Evolutionary conservation across 2,888 invertebrate species (phyloP), one percentile per base, ranked within the genome.

Genomic region (Onchidella celtica): DNA sequence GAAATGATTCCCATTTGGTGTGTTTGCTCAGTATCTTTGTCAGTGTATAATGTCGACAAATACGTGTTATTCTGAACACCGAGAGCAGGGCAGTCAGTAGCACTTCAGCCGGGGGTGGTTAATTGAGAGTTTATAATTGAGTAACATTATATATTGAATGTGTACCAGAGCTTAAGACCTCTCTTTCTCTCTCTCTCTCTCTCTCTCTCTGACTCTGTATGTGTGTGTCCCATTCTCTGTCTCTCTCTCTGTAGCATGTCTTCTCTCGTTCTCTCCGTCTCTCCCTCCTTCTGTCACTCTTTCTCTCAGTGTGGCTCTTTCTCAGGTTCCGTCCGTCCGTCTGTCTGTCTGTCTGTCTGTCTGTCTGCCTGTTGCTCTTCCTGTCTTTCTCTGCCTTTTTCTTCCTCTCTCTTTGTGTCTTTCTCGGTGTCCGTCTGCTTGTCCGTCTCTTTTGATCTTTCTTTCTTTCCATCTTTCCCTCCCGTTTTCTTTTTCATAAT

Each of bases 181-280:
- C 59, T 59, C 59, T 24, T n/a, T 59, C 59, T 24, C 59, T 24
- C 59, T 59, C 21, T 59, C 59, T 59, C 59, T 59, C 59, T 59
- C 14, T 59, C 59, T 59, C 59, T 59, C 59, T 59, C 9, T 47
- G 9, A 9, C 47, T 47, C 47, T 17, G 9, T 47, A 9, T 47
- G 9, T 47, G 11, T 17, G 9, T 17, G 11, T 17, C 47, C 9
- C 24, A 3, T 14, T 59, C 4, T 21, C 9, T 27, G 3, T 65
- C 29, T 9, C 11, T 24, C 65, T 65, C 32, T 27, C 27, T 65
- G 9, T 6, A 27, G 4, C 29, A 2, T n/a, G 2, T 21, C n/a
- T 17, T 66, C 66, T 66, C 66, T 66, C 66, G 34, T 36, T 66
- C 66, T 66, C 34, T 59, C 59, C n/a, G 17, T 59, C 59, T 24